Evolutionary conservation across 2,113 vertebrate species (phyloP), one percentile per base, ranked within the genome.

Genomic region (Axis porcinus): DNA sequence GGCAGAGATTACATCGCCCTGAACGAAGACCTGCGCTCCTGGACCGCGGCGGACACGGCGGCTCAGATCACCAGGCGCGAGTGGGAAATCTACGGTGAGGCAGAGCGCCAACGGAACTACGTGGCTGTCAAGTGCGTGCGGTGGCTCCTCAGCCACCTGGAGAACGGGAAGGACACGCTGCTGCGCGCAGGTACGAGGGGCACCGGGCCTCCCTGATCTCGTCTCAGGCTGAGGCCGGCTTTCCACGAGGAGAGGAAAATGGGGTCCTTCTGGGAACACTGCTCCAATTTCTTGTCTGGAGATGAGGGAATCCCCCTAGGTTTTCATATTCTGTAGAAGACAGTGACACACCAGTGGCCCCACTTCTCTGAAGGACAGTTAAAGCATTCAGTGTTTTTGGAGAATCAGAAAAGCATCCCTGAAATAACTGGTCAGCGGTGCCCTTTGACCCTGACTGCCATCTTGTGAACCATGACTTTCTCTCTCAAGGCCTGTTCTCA

Each of bases 1-100:
- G 98, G 98, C 64, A 89, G 16, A 0, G 98, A 99, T 45, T 98
- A 98, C 28, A 0, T 99, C 1, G 0, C 58, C 15, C 23, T 98
- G 0, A 93, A 99, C 94, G 5, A 94, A 50, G n/a, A 96, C 67
- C 36, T 55, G 6, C 0, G 58, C 84, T 97, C 78, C 0, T 98
- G 50, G 87, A 96, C 6, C 0, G 97, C 98, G 0, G 50, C 93
- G 0, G 97, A 57, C 0, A 0, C 0, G 0, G 85, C 2, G 0
- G 98, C 97, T 0, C 0, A 84, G 1, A 4, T 33, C 25, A 98
- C 93, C 3, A 94, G 60, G 90, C 2, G 6, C 1, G 97, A 91
- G 0, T 0, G 0, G 1, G 0, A 0, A 54, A 19, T 6, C 52
- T 54, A 5, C 6, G 2, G 28, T 6, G 25, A 0, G 4, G 50